Evolutionary conservation across 2,888 invertebrate genomes (phyloP), one percentile per base, ranked within the genome.

Genomic region (Drosophila niveifrons): DNA sequence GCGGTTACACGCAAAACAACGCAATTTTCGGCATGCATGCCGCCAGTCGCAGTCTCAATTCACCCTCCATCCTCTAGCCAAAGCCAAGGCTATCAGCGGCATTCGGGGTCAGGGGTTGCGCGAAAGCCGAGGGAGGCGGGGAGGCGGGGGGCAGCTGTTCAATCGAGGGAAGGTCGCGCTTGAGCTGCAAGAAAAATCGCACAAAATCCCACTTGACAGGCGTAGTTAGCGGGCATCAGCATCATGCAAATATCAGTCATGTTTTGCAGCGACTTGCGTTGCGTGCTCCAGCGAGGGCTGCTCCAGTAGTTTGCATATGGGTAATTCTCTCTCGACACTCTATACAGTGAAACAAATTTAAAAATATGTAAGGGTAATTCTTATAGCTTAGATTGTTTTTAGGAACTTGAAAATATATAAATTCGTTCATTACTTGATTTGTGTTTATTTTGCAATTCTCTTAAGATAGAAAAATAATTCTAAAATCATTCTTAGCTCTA

Each of bases 151-250:
- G 29, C 17, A 17, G 23, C 76, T 62, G 83, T 88, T 88, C 82
- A 83, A 88, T 88, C 68, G 66, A 64, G 58, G 15, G 39, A 65
- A 66, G 87, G 75, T 79, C 77, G 84, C 82, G 78, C 77, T 75
- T 75, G 72, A 66, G 76, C 73, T 79, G 78, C 80, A 90, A 91
- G 91, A 91, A 90, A 91, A 91, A 91, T 91, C 90, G 90, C 90
- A 78, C 84, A 91, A 90, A 86, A 91, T 91, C 91, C 91, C 91
- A 89, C 89, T 91, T 90, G 90, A 90, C 90, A 90, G 90, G 90
- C 90, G 88, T 90, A 91, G 91, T 90, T 90, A 90, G 91, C 91
- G 86, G 83, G 82, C 81, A 89, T 76, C 75, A 76, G 71, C 77
- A 84, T 80, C 82, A 87, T 90, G 88, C 82, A 87, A 88, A 87